phyloP scores from a whole-genome alignment of 2,113 vertebrate species.

The Lamprologus callipterus region DNA sequence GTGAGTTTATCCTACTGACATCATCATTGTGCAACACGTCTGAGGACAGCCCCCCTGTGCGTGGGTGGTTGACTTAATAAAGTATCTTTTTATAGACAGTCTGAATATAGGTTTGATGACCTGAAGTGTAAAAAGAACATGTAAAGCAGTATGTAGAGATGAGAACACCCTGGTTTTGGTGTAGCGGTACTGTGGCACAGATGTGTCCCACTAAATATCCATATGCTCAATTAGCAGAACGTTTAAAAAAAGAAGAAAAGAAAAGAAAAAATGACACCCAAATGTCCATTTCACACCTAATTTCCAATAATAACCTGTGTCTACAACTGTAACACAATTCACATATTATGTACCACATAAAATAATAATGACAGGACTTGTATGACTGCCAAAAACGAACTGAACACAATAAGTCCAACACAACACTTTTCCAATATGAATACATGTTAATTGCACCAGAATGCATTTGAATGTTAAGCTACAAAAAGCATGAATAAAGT shows the following conservation, averaged over 20 bases:
- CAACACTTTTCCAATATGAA: constrained; percentile 11
- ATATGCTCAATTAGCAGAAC: neutral
- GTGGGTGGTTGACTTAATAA: neutral
- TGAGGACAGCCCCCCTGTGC: neutral
- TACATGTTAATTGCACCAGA: constrained; percentile 41
- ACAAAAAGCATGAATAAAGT: constrained; percentile 36
- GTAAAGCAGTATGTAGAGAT: neutral
- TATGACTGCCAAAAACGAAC: neutral
- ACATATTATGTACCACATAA: constrained; percentile 10
- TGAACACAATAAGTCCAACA: constrained; percentile 11
- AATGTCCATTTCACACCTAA: neutral
- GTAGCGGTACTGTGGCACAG: neutral
- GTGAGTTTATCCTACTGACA: neutral
- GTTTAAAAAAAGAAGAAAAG: neutral
- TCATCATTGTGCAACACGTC: neutral
- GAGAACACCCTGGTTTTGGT: neutral
- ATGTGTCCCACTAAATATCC: neutral
- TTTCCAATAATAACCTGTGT: neutral
- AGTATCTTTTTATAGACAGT: neutral
- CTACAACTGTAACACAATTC: neutral
- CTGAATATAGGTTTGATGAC: neutral
- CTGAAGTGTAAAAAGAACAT: neutral
- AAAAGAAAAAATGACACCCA: neutral
- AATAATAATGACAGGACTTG: neutral
- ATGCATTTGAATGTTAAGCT: neutral